Base-by-base conservation (phyloP, 2,797 vertebrate genomes). In the Poecilia wingei region DNA sequence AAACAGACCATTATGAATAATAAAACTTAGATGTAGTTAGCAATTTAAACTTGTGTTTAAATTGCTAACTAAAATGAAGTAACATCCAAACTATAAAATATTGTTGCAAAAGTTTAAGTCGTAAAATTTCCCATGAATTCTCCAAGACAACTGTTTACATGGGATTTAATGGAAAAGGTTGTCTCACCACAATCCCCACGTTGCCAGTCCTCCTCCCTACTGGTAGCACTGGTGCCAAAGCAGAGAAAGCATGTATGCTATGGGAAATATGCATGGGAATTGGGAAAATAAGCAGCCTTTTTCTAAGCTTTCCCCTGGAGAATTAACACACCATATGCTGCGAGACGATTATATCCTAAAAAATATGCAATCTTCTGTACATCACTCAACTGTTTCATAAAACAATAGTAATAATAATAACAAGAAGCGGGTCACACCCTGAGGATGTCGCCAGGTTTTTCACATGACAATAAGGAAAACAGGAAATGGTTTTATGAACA, bases 191-290 rank as follows among this genome's bases (percentile, higher is more conserved):
- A 79, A 41, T 61, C 20, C 25, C 8, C 3, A 6, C 51, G 39
- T 16, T 18, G 6, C 16, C 33, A 72, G n/a, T 28, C 13, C 10
- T 68, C 25, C 49, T 18, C 36, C 3, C 33, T 43, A 66, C 18
- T 45, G 76, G 36, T n/a, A 74, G 18, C 28, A 22, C 20, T 43
- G 39, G 25, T 64, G 59, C 70, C 45, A 41, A 22, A 66, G 4
- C 68, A 68, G 31, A 55, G 51, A 5, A 76, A 45, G 49, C 2
- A 39, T 0, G 28, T 70, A 43, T 39, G 43, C 72, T 39, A 69
- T 79, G 75, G 49, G 43, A 87, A 88, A 74, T 70, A 84, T 79
- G 41, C 0, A 64, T 64, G 72, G 13, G 14, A 78, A 71, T 64
- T 79, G 51, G 20, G 31, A 33, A 75, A 70, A 64, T 5, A 36